Evolutionary conservation across 2,113 vertebrate species (phyloP).

Genomic region (Rhinoptilus africanus): DNA sequence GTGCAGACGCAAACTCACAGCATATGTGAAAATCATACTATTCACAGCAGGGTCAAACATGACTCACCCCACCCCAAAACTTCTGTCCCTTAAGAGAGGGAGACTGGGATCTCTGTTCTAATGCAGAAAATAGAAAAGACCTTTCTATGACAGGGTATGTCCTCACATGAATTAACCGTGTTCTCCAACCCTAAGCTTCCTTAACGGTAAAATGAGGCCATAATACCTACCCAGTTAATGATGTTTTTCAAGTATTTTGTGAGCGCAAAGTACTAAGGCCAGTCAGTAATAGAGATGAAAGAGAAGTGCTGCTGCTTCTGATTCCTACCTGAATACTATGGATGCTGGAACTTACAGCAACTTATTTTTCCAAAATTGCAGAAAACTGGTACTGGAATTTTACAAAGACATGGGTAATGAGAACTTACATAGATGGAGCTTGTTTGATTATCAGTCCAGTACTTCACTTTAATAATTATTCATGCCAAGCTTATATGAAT

Average conservation of each 20-base stretch:
- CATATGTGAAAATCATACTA: not conserved
- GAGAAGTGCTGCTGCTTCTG: not conserved
- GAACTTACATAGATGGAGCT: accelerated
- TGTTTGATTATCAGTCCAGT: not conserved
- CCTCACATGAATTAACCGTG: not conserved
- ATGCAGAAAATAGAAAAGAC: not conserved
- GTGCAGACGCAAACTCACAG: not conserved
- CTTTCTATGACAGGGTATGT: not conserved
- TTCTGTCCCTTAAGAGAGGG: not conserved
- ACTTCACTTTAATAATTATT: not conserved
- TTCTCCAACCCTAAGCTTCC: not conserved
- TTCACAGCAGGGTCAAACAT: not conserved
- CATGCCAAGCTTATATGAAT: not conserved
- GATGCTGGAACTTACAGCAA: not conserved
- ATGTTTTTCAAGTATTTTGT: not conserved
- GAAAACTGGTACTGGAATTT: not conserved
- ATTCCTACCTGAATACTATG: not conserved
- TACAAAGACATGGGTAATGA: not conserved
- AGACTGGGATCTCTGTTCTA: not conserved
- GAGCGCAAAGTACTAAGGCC: not conserved
- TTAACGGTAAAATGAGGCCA: not conserved
- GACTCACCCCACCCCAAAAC: not conserved
- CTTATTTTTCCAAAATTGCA: not conserved
- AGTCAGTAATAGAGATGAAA: not conserved
- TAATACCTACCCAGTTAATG: not conserved